phyloP scores from a whole-genome alignment of 2,888 invertebrate genomes.

The Caenorhabditis sp. region DNA sequence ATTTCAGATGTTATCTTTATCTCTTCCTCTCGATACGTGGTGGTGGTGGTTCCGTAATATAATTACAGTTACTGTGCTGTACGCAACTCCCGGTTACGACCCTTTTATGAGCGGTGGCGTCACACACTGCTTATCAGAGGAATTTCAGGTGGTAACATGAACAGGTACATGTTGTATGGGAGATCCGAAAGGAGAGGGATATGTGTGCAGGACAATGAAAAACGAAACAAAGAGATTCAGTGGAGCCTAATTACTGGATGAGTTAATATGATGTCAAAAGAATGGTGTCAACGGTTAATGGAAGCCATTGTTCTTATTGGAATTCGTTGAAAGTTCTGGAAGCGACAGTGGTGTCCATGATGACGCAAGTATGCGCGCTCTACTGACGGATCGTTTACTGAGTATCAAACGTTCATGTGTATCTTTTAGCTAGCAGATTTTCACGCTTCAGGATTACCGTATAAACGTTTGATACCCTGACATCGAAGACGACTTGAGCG shows the following conservation, averaged over 20 bases:
- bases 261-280: neutral
- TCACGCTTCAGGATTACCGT: too few species aligned
- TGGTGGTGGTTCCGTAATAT: conserved; percentile 14
- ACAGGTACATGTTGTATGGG: neutral
- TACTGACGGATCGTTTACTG: too few species aligned
- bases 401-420: too few species aligned
- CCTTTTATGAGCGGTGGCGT: conserved; percentile 36
- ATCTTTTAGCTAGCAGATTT: too few species aligned
- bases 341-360: too few species aligned
- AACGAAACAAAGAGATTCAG: conserved; percentile 11
- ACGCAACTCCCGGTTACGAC: conserved; percentile 41
- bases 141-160: neutral
- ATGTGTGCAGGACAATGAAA: neutral
- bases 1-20: conserved; percentile 18
- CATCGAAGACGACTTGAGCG: too few species aligned
- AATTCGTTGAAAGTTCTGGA: too few species aligned
- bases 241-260: conserved; percentile 16
- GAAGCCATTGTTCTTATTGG: neutral
- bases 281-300: neutral
- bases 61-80: conserved; percentile 25
- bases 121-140: conserved; percentile 20
- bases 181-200: neutral
- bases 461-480: too few species aligned
- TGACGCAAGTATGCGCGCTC: too few species aligned
- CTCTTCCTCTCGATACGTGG: neutral